A percentile compares a stretch with the other conserved stretches of the same genome.
Evolutionary conservation across 2,113 vertebrate species (phyloP).

Genomic region (Aldabrachelys gigantea): DNA sequence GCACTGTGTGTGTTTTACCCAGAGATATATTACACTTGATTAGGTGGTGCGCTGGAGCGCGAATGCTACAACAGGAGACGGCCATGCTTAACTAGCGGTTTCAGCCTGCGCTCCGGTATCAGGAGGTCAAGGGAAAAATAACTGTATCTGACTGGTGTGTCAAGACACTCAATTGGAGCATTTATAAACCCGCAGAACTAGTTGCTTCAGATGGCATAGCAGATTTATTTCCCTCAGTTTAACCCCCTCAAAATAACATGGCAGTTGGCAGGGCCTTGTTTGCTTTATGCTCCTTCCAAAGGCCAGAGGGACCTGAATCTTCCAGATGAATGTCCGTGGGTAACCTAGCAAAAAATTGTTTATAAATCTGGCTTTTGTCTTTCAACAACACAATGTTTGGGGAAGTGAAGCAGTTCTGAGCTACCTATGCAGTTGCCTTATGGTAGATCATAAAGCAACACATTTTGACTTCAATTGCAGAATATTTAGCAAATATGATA

Average conservation of each 20-base stretch:
- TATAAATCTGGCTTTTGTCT: not conserved
- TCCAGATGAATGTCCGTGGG: not conserved
- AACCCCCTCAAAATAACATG: not conserved
- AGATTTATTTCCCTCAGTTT: constrained; percentile 23
- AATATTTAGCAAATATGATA: not conserved
- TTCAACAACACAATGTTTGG: not conserved
- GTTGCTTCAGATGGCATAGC: not conserved
- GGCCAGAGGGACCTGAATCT: not conserved
- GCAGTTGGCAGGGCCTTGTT: not conserved
- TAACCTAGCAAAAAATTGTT: not conserved
- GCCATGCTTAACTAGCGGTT: constrained; percentile 60
- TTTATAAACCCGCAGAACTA: constrained; percentile 65
- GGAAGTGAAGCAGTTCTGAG: not conserved
- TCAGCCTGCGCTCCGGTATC: not conserved
- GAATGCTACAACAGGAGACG: constrained; percentile 69
- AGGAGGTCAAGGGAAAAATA: constrained; percentile 71
- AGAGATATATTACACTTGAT: constrained; percentile 76
- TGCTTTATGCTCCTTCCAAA: not conserved
- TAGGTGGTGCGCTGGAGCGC: constrained; percentile 72
- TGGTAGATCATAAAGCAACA: not conserved
- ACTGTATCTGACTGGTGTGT: constrained; percentile 70
- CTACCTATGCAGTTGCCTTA: not conserved
- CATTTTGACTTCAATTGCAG: not conserved
- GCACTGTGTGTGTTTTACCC: constrained; percentile 67
- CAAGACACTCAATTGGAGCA: constrained; percentile 71